These are phyloP conservation scores for Bombus pascuorum DNA, from an alignment of 1,140 invertebrate genomes.

Conservation along the genomic window DNA sequence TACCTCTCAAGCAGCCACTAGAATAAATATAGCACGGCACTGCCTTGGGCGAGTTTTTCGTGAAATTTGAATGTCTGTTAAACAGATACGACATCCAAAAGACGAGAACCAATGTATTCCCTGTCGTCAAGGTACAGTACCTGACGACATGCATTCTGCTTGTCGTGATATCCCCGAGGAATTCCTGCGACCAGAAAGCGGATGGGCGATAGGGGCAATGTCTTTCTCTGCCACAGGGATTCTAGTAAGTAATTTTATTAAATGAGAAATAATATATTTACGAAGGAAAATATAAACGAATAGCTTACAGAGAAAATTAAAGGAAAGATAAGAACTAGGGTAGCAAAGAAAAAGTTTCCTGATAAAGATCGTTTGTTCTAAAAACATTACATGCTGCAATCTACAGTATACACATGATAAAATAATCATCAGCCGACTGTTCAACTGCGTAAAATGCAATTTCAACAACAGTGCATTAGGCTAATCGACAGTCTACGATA, in stretches of 20 bases:
- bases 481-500: not conserved
- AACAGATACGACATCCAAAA: conserved; percentile 89
- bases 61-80: conserved; percentile 21
- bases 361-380: not conserved
- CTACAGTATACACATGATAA: not conserved
- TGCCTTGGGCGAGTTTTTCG: not conserved
- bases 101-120: conserved; percentile 92
- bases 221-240: conserved; percentile 90
- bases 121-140: conserved; percentile 92
- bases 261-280: not conserved
- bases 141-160: conserved; percentile 87
- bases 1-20: not conserved
- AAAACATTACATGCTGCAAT: not conserved
- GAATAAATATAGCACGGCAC: not conserved
- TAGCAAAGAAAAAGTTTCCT: not conserved
- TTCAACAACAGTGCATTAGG: not conserved
- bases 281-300: not conserved
- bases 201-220: conserved; percentile 96
- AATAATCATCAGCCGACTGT: not conserved
- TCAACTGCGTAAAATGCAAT: conserved; percentile 3
- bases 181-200: conserved; percentile 90
- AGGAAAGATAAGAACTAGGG: not conserved
- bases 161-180: conserved; percentile 93
- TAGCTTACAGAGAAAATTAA: not conserved
- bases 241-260: conserved; percentile 85